Percentiles rank a stretch among this genome's conserved stretches.
Conservation (phyloP, 2,888 invertebrate species). For the Dichetophora obliterata region DNA sequence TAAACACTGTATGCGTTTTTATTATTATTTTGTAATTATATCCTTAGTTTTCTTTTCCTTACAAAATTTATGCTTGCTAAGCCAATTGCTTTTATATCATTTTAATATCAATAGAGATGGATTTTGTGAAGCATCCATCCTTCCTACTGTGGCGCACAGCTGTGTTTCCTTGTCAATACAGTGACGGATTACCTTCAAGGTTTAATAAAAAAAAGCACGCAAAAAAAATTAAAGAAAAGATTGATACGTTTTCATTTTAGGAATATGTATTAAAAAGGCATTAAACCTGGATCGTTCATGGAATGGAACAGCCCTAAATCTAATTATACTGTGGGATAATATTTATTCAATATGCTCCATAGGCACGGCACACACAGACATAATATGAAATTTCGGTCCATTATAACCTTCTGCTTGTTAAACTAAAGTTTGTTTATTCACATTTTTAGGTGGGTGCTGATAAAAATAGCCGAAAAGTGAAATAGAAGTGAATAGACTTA, state of each 20-base stretch:
- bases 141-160: not conserved
- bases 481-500: not conserved
- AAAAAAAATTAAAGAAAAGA: not conserved
- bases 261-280: conserved; percentile 5
- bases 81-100: too few species aligned
- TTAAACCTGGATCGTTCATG: not conserved
- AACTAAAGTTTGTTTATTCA: conserved; percentile 23
- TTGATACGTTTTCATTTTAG: conserved; percentile 15
- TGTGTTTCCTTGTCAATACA: not conserved
- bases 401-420: not conserved
- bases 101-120: not conserved
- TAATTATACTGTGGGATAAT: conserved; percentile 32
- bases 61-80: too few species aligned
- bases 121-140: not conserved
- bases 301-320: conserved; percentile 15
- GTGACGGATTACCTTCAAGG: conserved; percentile 5
- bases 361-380: not conserved
- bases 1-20: too few species aligned
- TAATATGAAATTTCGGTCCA: conserved; percentile 41
- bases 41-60: too few species aligned
- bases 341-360: conserved; percentile 31
- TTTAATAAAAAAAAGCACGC: not conserved
- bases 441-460: not conserved
- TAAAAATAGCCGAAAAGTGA: not conserved
- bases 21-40: too few species aligned